Percentiles rank a stretch among this genome's conserved stretches.
Conservation (phyloP, 2,113 vertebrate genomes). For the Lota lota region DNA sequence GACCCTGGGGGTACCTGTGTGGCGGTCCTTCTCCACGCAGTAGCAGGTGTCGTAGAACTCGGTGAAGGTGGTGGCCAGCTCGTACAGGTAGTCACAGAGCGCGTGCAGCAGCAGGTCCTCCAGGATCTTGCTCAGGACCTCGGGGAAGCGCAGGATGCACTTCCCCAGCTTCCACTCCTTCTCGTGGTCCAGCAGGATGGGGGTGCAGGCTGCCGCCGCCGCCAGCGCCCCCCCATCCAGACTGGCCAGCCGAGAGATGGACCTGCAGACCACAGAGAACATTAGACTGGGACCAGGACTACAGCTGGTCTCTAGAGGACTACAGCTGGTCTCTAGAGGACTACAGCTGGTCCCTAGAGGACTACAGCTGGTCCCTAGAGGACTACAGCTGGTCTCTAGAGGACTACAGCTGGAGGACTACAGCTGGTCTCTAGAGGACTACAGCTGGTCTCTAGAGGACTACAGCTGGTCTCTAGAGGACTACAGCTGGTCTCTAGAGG, state of each 20-base stretch:
- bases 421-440: no score
- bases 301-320: no score
- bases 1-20: constrained; percentile 76
- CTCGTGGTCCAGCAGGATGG: constrained; percentile 87
- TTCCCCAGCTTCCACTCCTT: constrained; percentile 96
- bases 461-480: no score
- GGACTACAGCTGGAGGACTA: no score
- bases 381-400: no score
- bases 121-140: constrained; percentile 91
- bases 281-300: no score
- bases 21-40: constrained; percentile 94
- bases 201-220: constrained; percentile 79
- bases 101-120: constrained; percentile 92
- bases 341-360: no score
- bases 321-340: no score
- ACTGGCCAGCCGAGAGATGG: constrained; percentile 89
- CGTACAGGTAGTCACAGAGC: constrained; percentile 94
- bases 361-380: no score
- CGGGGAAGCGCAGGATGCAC: constrained; percentile 91
- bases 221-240: constrained; percentile 79
- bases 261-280: constrained; percentile 68
- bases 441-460: no score
- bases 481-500: no score
- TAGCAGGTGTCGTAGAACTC: constrained; percentile 99
- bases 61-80: constrained; percentile 95